Evolutionary conservation across 2,888 invertebrate species (phyloP).

Genomic region (Drosophila aldrichi): DNA sequence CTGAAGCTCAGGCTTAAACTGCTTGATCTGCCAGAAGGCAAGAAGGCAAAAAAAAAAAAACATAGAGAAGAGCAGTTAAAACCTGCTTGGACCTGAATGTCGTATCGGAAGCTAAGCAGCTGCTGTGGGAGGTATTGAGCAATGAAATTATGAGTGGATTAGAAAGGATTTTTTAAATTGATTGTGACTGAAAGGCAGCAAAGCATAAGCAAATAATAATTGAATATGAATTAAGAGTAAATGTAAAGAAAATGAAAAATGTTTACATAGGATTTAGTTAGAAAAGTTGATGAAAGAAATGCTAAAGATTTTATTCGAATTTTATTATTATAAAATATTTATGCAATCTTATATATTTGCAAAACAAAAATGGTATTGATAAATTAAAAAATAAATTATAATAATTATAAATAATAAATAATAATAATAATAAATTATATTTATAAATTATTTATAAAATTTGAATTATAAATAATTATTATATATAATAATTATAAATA

Average conservation of each 20-base stretch:
- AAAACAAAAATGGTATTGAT: no score
- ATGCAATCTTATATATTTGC: no score
- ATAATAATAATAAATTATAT: no score
- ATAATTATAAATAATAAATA: no score
- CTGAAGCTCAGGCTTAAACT: conserved; percentile 16
- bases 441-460: no score
- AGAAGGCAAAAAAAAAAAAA: conserved; percentile 2
- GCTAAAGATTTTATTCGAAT: neutral
- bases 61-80: conserved; percentile 7
- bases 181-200: neutral
- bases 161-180: neutral
- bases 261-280: neutral
- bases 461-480: no score
- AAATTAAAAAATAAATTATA: no score
- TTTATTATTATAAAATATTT: no score
- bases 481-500: no score
- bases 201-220: no score
- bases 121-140: conserved; percentile 12
- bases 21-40: conserved; percentile 7
- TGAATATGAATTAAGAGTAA: no score
- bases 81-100: neutral
- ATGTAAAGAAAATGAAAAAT: neutral
- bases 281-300: neutral
- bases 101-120: neutral
- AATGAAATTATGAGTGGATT: conserved; percentile 6